Percentiles rank a stretch among this genome's conserved stretches.
Conservation (phyloP, 2,113 vertebrate genomes). For the Danionella cerebrum region DNA sequence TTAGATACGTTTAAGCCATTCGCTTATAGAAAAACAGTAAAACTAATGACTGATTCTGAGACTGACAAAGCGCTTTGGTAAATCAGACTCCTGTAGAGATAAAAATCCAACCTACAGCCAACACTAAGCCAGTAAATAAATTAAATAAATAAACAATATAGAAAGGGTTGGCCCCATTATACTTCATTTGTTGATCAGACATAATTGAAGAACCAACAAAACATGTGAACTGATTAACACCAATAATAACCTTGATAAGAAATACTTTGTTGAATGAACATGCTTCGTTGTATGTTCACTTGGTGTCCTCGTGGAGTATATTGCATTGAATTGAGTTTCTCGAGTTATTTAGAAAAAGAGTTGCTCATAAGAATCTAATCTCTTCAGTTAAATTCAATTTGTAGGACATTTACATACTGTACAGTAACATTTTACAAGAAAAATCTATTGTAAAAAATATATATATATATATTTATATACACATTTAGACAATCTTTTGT, state of each 20-base stretch:
- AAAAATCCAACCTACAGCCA: constrained; percentile 32
- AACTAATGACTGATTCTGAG: not conserved
- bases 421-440: constrained; percentile 38
- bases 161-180: constrained; percentile 37
- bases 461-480: constrained; percentile 41
- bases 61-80: constrained; percentile 8
- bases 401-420: constrained; percentile 21
- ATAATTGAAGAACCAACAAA: constrained; percentile 41
- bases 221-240: constrained; percentile 25
- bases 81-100: constrained; percentile 11
- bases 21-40: not conserved
- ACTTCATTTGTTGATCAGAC: constrained; percentile 43
- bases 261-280: constrained; percentile 24
- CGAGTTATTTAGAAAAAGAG: constrained; percentile 17
- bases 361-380: constrained; percentile 19
- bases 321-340: not conserved
- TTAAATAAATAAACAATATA: constrained; percentile 47
- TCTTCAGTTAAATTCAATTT: constrained; percentile 19
- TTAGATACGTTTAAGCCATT: not conserved
- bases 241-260: constrained; percentile 25
- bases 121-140: constrained; percentile 45
- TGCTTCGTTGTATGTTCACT: constrained; percentile 4
- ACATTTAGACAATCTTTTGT: constrained; percentile 36
- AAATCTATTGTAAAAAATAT: constrained; percentile 44
- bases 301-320: constrained; percentile 8